Percentiles rank a stretch among this genome's conserved stretches.
Evolutionary conservation across 2,888 invertebrate species (phyloP).

Genomic region (Drosophila mettleri): DNA sequence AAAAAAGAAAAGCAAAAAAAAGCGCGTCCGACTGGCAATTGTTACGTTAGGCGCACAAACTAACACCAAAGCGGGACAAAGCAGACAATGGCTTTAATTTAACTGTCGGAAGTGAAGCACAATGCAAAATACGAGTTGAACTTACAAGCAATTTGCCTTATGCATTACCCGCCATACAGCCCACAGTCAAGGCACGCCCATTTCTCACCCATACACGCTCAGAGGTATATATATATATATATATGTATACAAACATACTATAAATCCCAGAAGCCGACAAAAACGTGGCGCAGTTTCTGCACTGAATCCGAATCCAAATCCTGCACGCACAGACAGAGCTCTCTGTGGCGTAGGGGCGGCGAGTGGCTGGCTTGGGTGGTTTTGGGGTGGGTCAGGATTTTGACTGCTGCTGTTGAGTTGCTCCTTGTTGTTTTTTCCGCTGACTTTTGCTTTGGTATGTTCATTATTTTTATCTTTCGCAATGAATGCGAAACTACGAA

Average conservation of each 20-base stretch:
- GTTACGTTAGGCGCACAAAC: slow-evolving; percentile 73
- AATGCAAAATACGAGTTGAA: slow-evolving; percentile 79
- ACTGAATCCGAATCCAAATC: slow-evolving; percentile 49
- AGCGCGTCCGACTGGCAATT: slow-evolving; percentile 65
- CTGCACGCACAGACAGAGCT: slow-evolving; percentile 62
- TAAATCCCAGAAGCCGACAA: slow-evolving; percentile 62
- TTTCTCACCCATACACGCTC: slow-evolving; percentile 46
- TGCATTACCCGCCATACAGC: slow-evolving; percentile 56
- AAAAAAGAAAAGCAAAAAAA: not conserved
- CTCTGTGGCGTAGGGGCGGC: not conserved
- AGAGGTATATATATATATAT: slow-evolving; percentile 10
- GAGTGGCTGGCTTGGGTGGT: not conserved
- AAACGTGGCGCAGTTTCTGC: slow-evolving; percentile 69
- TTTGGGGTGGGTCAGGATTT: slow-evolving; percentile 26
- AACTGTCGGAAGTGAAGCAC: slow-evolving; percentile 82
- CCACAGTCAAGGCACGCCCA: slow-evolving; percentile 54
- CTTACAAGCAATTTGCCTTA: slow-evolving; percentile 79
- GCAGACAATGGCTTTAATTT: slow-evolving; percentile 79
- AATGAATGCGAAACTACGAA: slow-evolving; percentile 74
- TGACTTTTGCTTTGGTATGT: slow-evolving; percentile 80
- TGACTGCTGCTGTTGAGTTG: slow-evolving; percentile 51
- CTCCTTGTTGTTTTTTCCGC: slow-evolving; percentile 60
- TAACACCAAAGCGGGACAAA: slow-evolving; percentile 54
- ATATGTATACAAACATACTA: slow-evolving; percentile 46
- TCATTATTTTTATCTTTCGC: slow-evolving; percentile 83